A percentile compares a stretch with the other conserved stretches of the same genome.
phyloP scores from a whole-genome alignment of 2,888 invertebrate species.

The Philopedon plagiatum region DNA sequence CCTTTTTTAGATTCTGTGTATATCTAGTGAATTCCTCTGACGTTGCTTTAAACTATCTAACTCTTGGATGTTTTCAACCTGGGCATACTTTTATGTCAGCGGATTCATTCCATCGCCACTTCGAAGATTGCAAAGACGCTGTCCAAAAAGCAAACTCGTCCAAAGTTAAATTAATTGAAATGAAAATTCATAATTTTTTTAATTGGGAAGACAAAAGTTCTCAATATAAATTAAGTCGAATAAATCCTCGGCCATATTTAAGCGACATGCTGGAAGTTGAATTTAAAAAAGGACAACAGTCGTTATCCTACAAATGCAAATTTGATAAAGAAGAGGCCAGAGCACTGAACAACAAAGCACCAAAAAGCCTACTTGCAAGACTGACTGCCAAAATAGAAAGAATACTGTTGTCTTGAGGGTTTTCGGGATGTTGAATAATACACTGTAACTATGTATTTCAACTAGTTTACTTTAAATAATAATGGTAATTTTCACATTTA shows the following conservation, averaged over 20 bases:
- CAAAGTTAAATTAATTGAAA: constrained; percentile 23
- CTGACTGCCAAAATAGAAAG: not conserved
- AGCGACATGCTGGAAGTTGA: constrained; percentile 6
- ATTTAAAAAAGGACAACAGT: constrained; percentile 4
- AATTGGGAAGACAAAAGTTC: constrained; percentile 19
- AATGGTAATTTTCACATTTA: too few relatives aligned
- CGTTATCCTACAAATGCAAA: constrained; percentile 1
- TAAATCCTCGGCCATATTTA: constrained; percentile 8
- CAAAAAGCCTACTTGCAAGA: not conserved
- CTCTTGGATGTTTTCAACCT: constrained; percentile 13
- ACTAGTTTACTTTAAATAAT: too few relatives aligned
- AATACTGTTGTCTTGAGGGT: too few relatives aligned
- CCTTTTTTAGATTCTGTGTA: constrained; percentile 13
- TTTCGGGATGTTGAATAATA: too few relatives aligned
- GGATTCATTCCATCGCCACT: constrained; percentile 14
- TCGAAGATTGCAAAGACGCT: constrained; percentile 18
- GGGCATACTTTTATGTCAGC: constrained; percentile 14
- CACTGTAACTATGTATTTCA: too few relatives aligned
- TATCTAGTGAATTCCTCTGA: constrained; percentile 20
- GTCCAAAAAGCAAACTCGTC: constrained; percentile 6
- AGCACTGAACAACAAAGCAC: not conserved
- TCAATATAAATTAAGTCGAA: constrained; percentile 6
- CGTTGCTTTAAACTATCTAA: constrained; percentile 20
- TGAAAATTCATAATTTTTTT: constrained; percentile 23
- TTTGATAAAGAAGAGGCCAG: not conserved